A percentile compares a stretch with the other conserved stretches of the same genome.
These are phyloP conservation scores for Gastracanthus pulcherrimus DNA, from an alignment of 2,888 invertebrate species.

Conservation along the genomic window DNA sequence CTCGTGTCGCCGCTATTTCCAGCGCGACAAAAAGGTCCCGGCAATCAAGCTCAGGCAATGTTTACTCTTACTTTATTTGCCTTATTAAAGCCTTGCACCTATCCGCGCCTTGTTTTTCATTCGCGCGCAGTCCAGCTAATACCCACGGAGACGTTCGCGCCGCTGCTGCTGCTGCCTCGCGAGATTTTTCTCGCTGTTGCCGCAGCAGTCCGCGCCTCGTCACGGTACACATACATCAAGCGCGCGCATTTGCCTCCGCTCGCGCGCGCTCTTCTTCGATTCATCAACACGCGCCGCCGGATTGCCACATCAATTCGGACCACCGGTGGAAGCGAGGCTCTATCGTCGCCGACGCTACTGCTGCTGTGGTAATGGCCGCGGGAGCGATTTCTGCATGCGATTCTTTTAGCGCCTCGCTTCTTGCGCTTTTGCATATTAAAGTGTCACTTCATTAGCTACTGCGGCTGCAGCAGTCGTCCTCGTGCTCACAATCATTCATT, in stretches of 20 bases:
- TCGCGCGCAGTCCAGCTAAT: neutral
- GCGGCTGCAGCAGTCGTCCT: too few relatives aligned
- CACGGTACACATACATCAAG: too few relatives aligned
- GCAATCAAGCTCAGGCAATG: neutral
- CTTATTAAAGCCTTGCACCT: conserved; percentile 25
- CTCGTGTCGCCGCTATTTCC: neutral
- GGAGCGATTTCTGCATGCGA: neutral
- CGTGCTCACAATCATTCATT: conserved; percentile 30
- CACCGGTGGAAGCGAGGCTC: conserved; percentile 15
- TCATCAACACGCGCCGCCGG: conserved; percentile 22
- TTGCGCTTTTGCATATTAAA: conserved; percentile 31
- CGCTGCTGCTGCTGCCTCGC: neutral
- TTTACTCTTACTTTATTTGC: conserved; percentile 42
- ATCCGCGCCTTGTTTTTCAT: conserved; percentile 2
- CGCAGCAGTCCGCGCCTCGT: conserved; percentile 14
- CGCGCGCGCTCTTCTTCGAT: neutral
- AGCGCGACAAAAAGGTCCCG: neutral
- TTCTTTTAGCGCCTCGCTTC: conserved; percentile 1
- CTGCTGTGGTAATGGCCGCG: too few relatives aligned
- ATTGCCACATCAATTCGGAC: conserved; percentile 34
- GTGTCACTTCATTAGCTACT: conserved; percentile 37
- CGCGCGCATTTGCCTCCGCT: neutral
- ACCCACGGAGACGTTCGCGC: too few relatives aligned
- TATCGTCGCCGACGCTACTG: neutral
- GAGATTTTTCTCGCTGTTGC: neutral